phyloP scores from a whole-genome alignment of 2,113 vertebrate species.

The Physeter macrocephalus region DNA sequence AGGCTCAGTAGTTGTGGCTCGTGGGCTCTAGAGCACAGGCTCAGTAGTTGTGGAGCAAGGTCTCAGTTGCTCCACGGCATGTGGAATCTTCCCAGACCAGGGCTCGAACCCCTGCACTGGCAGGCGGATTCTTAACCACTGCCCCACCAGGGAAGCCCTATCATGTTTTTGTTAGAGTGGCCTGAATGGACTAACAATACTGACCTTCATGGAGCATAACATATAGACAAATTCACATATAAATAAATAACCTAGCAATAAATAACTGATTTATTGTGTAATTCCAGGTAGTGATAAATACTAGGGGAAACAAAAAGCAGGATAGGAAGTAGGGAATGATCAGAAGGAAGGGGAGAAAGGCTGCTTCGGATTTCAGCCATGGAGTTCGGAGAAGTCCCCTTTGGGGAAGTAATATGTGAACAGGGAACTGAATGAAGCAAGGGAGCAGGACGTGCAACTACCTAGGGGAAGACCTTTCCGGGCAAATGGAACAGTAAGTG shows the following conservation, averaged over 20 bases:
- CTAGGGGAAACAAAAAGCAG: neutral
- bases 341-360: neutral
- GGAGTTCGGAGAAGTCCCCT: neutral
- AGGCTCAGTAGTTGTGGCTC: too few species aligned
- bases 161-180: neutral
- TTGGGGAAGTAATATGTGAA: neutral
- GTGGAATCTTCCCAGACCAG: too few species aligned
- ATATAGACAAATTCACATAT: neutral
- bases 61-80: too few species aligned
- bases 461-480: neutral
- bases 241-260: neutral
- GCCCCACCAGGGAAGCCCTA: neutral
- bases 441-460: accelerated
- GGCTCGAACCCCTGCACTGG: too few species aligned
- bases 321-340: neutral
- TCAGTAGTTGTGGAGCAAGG: too few species aligned
- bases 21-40: too few species aligned
- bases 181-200: neutral
- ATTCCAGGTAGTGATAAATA: neutral
- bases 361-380: neutral
- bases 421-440: neutral
- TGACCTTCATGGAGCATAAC: neutral
- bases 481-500: neutral
- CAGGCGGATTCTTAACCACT: too few species aligned
- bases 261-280: neutral